Conservation (phyloP, 2,888 invertebrate species). For the Prionchulus punctatus region DNA sequence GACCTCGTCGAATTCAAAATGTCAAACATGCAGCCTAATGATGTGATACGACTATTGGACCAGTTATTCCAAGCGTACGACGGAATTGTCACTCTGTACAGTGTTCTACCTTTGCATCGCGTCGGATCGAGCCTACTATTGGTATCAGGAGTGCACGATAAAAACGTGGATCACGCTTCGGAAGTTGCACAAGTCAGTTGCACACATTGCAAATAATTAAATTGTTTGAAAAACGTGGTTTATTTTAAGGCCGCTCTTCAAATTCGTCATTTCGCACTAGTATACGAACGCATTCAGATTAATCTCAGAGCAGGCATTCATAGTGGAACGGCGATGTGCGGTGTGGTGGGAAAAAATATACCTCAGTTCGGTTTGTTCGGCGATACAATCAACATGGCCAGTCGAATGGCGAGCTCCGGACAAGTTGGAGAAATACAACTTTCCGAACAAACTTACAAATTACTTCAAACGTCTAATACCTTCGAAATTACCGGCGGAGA, state of each 20-base stretch:
- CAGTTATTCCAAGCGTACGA: neutral
- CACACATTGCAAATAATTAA: no score
- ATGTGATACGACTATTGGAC: no score
- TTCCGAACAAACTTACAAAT: no score
- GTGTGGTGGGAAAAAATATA: neutral
- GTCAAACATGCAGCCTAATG: no score
- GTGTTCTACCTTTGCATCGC: neutral
- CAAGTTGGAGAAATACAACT: neutral
- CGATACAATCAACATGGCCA: neutral
- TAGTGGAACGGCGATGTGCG: neutral
- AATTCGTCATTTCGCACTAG: neutral
- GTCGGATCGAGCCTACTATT: neutral
- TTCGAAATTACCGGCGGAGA: neutral
- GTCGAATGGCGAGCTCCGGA: neutral
- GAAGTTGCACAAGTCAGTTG: neutral
- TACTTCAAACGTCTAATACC: no score
- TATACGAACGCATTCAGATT: no score
- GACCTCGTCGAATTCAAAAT: no score
- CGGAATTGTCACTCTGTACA: neutral
- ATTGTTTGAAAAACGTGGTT: no score
- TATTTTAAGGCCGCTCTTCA: neutral
- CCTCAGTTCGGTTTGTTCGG: conserved; percentile 1
- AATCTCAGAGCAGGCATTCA: neutral
- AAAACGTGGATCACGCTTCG: neutral
- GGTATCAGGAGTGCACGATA: neutral